A percentile compares a stretch with the other conserved stretches of the same genome.
Evolutionary conservation across 2,113 vertebrate genomes (phyloP).

Genomic region (Cyphomyrus plagiostoma): DNA sequence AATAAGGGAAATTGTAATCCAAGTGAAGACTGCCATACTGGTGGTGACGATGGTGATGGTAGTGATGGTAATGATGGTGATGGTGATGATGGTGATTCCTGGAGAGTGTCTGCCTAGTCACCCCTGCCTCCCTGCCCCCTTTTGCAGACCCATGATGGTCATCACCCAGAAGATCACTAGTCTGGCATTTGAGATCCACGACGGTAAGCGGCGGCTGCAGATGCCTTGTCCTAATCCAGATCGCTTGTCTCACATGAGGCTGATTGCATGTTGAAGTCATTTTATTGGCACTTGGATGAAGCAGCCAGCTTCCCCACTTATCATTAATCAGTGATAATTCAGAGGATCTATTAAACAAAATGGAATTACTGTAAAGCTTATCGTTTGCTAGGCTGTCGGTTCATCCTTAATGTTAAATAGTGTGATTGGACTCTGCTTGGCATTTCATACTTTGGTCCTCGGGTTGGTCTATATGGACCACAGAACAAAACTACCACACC

Average conservation of each 20-base stretch:
- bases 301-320: neutral
- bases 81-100: neutral
- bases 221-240: neutral
- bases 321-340: neutral
- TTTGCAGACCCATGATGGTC: constrained; percentile 87
- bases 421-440: neutral
- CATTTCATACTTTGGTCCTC: neutral
- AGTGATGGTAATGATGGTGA: neutral
- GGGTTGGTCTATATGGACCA: neutral
- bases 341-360: neutral
- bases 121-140: constrained; percentile 22
- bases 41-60: neutral
- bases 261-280: neutral
- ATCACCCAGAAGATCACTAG: constrained; percentile 96
- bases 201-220: constrained; percentile 65
- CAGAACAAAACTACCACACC: neutral
- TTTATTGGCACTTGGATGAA: neutral
- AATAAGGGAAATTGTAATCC: neutral
- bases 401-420: neutral
- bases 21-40: neutral
- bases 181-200: constrained; percentile 86
- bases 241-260: neutral
- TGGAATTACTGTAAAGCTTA: neutral
- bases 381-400: neutral
- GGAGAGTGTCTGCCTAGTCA: neutral